Percentiles rank a stretch among this genome's conserved stretches.
phyloP scores from a whole-genome alignment of 2,113 vertebrate genomes.

The Macroglossus sobrinus region DNA sequence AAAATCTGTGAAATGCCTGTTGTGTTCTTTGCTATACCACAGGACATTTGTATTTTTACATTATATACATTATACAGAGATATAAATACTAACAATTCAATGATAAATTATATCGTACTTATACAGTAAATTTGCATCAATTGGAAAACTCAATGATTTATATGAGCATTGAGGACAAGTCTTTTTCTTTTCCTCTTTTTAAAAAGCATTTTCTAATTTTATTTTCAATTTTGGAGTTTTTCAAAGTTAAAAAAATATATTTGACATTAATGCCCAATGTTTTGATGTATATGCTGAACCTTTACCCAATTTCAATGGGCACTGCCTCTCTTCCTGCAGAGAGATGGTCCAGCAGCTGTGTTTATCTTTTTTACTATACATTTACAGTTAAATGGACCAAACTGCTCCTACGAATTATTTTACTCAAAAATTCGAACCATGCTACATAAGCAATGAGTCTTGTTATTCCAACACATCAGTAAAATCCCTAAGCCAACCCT shows the following conservation, averaged over 20 bases:
- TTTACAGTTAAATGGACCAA: not conserved
- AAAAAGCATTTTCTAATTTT: not conserved
- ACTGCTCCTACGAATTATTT: not conserved
- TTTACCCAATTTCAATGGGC: not conserved
- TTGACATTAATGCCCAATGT: not conserved
- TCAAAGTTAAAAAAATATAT: not conserved
- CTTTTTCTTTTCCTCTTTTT: not conserved
- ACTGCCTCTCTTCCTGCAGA: not conserved
- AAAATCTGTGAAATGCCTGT: not conserved
- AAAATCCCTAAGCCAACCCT: not conserved
- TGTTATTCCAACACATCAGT: not conserved
- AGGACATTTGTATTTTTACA: not conserved
- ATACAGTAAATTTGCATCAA: not conserved
- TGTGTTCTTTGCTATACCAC: not conserved
- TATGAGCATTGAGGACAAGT: not conserved
- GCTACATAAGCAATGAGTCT: not conserved
- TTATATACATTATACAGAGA: not conserved
- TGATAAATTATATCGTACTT: not conserved
- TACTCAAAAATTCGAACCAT: not conserved
- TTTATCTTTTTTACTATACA: not conserved
- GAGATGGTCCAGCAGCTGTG: not conserved
- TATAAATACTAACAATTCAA: not conserved
- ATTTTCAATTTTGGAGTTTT: not conserved
- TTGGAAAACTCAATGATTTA: not conserved
- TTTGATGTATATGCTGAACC: not conserved